Evolutionary conservation across 2,113 vertebrate genomes (phyloP), one percentile per base, ranked within the genome.

Genomic region (Sphaerodactylus townsendi): DNA sequence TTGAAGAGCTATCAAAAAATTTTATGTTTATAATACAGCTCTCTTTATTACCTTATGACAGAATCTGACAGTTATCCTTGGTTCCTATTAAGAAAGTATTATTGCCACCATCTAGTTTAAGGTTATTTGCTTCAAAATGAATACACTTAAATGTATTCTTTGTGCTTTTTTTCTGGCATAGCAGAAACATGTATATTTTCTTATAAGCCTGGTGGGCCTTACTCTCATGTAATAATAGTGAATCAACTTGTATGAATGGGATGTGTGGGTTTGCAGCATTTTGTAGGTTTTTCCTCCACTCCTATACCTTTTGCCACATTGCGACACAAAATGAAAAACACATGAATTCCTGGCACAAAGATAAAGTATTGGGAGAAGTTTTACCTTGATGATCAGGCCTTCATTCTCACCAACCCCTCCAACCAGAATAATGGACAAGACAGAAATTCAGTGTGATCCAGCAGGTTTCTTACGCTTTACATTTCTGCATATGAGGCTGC

Each of bases 11-110:
- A 70, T 84, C 23, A 48, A 37, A 48, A 56, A 56, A 48, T 23
- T 64, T 53, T 82, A 83, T 79, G 44, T 79, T 86, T 83, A 62
- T 87, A 75, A 59, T 70, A 35, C 19, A 80, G 28, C 21, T 77
- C 19, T 56, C 41, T 77, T 86, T 87, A 81, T 80, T 80, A 64
- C 28, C 64, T 71, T 64, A 59, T 77, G 50, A 33, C 35, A 84
- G 71, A 79, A 50, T 25, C 35, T 65, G 65, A 81, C 77, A 84
- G 41, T 84, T 87, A 81, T 81, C 14, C 41, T 79, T 39, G 33
- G 19, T 75, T 56, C 28, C 41, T 37, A n/a, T 75, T 84, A 75
- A 70, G 50, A 21, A 50, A 33, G 28, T 53, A 69, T 76, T 71
- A 87, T 76, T 84, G n/a, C 71, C n/a, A 13, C 41, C 71, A 39